These are phyloP conservation scores for Drosophila leontia DNA, from an alignment of 1,140 invertebrate genomes.

Conservation along the genomic window DNA sequence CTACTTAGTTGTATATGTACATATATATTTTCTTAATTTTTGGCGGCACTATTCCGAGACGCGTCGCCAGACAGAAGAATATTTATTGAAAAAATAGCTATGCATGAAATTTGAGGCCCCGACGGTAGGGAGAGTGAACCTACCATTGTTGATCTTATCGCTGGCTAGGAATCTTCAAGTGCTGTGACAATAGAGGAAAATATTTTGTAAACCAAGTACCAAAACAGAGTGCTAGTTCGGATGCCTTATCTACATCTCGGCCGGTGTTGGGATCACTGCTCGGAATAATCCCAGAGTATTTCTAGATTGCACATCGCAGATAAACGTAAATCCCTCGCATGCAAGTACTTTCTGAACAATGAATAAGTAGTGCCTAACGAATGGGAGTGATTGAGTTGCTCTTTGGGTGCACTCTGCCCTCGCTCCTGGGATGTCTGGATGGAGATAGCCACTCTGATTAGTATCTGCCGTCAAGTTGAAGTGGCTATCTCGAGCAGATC, in stretches of 20 bases:
- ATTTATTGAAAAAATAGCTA: slow-evolving; percentile 55
- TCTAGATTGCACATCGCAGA: slow-evolving; percentile 54
- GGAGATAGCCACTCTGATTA: slow-evolving; percentile 45
- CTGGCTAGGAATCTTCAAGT: slow-evolving; percentile 29
- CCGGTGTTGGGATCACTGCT: slow-evolving; percentile 32
- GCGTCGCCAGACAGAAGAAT: slow-evolving; percentile 30
- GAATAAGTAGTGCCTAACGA: slow-evolving; percentile 17
- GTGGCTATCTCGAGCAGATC: slow-evolving; percentile 20
- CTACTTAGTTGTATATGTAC: slow-evolving; percentile 31
- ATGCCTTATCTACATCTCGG: slow-evolving; percentile 54
- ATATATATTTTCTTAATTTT: slow-evolving; percentile 50
- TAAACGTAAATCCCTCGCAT: slow-evolving; percentile 40
- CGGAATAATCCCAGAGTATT: slow-evolving; percentile 32
- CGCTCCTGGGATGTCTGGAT: slow-evolving; percentile 5
- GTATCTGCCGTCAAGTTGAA: slow-evolving; percentile 48
- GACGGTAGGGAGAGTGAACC: no score
- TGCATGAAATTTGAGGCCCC: slow-evolving; percentile 51
- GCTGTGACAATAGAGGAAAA: slow-evolving; percentile 47
- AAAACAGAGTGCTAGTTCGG: slow-evolving; percentile 51
- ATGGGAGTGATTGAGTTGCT: slow-evolving; percentile 40
- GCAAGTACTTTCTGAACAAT: slow-evolving; percentile 19
- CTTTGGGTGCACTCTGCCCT: slow-evolving; percentile 14
- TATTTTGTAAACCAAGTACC: slow-evolving; percentile 53
- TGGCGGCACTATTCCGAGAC: slow-evolving; percentile 32
- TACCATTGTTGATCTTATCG: slow-evolving; percentile 51